A percentile compares a stretch with the other conserved stretches of the same genome.
Conservation (phyloP, 2,797 vertebrate genomes). For the Spinus pinus region DNA sequence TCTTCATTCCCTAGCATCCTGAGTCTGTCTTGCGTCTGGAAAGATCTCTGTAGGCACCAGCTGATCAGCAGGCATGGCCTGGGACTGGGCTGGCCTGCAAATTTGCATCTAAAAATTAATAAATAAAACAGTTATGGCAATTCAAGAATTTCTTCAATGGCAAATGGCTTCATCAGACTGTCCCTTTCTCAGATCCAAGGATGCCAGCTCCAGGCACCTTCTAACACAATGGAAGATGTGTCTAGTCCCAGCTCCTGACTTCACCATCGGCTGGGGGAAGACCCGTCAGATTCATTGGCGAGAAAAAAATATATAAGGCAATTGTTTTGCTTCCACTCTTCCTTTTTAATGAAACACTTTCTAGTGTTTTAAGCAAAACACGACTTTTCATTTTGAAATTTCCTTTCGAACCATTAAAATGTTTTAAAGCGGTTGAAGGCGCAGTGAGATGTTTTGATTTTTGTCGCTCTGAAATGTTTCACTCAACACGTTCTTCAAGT, state of each 20-base stretch:
- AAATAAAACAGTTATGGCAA: not conserved
- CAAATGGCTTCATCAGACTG: not conserved
- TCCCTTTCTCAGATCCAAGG: not conserved
- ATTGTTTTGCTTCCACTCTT: conserved; percentile 39
- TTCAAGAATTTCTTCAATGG: not conserved
- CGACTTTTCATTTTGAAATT: conserved; percentile 37
- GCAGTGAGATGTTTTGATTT: conserved; percentile 55
- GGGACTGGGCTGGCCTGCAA: not conserved
- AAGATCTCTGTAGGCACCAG: not conserved
- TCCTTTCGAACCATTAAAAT: conserved; percentile 21
- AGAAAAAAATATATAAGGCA: not conserved
- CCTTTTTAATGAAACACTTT: conserved; percentile 52
- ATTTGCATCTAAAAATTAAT: not conserved
- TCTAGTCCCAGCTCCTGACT: not conserved
- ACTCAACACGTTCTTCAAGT: not conserved
- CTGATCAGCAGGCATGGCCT: not conserved
- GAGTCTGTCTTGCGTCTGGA: not conserved
- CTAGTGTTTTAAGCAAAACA: conserved; percentile 57
- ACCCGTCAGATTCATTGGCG: not conserved
- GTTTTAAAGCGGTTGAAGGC: conserved; percentile 43
- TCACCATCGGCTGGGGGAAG: not conserved
- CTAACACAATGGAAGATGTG: fast-evolving
- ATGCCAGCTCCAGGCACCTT: not conserved
- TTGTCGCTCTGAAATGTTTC: conserved; percentile 42
- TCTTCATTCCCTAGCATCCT: not conserved